Percentiles rank a stretch among this genome's conserved stretches.
phyloP scores from a whole-genome alignment of 2,888 invertebrate species.

The Lasioglossum morio region DNA sequence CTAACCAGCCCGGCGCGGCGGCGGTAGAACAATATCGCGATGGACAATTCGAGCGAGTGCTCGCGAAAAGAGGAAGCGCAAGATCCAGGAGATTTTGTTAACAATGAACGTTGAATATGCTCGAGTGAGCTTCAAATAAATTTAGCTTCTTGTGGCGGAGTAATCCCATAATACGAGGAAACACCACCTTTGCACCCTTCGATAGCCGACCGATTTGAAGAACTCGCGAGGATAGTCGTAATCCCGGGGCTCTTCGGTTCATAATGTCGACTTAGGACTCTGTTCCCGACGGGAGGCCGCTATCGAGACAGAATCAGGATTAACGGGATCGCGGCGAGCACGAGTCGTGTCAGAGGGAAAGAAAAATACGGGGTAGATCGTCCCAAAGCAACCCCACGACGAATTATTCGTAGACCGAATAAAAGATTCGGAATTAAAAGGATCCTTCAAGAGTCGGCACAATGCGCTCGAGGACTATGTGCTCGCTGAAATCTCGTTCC shows the following conservation, averaged over 20 bases:
- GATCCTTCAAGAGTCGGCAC: not conserved
- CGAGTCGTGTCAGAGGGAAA: not conserved
- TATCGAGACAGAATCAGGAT: constrained; percentile 17
- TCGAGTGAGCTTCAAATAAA: constrained; percentile 25
- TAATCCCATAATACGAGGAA: constrained; percentile 45
- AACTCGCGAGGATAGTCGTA: constrained; percentile 42
- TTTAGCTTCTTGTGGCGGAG: not conserved
- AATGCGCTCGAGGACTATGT: not conserved
- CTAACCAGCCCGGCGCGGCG: not conserved
- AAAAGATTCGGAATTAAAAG: not conserved
- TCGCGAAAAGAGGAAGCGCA: not conserved
- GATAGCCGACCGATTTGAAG: constrained; percentile 40
- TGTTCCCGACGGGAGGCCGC: not conserved
- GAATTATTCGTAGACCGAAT: not conserved
- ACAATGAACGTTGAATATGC: constrained; percentile 6
- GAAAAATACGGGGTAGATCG: constrained; percentile 10
- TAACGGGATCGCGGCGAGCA: constrained; percentile 4
- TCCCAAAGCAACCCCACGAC: not conserved
- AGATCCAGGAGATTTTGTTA: too few species aligned
- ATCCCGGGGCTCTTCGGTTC: constrained; percentile 38
- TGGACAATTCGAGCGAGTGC: not conserved
- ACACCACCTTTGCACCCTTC: not conserved
- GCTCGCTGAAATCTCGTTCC: not conserved
- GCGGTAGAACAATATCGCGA: not conserved
- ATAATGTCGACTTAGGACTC: constrained; percentile 38